Evolutionary conservation across 2,797 vertebrate genomes (phyloP).

Genomic region (Characodon lateralis): DNA sequence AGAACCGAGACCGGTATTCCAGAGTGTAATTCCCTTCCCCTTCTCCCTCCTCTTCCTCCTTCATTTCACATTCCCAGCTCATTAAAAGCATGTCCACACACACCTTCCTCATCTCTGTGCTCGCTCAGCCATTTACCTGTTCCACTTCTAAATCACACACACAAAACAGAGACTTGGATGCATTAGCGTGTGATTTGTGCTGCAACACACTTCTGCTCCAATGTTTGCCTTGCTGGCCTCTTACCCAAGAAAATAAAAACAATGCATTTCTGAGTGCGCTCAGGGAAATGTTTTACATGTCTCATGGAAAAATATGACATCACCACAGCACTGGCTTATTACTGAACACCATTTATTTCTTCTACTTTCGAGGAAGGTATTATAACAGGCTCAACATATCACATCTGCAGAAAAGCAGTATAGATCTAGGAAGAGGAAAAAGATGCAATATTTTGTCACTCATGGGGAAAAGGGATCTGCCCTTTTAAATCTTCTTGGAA

Average conservation of each 20-base stretch:
- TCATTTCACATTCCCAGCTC: conserved; percentile 54
- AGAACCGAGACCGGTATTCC: conserved; percentile 28
- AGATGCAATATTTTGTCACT: conserved; percentile 38
- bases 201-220: conserved; percentile 23
- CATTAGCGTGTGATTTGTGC: background rate
- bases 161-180: background rate
- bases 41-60: background rate
- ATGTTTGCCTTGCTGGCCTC: conserved; percentile 28
- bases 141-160: conserved; percentile 32
- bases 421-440: conserved; percentile 14
- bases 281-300: conserved; percentile 29
- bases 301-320: conserved; percentile 60
- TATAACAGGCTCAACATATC: conserved; percentile 37
- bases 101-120: conserved; percentile 48
- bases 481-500: conserved; percentile 63
- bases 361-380: conserved; percentile 10
- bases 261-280: conserved; percentile 13
- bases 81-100: conserved; percentile 71
- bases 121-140: conserved; percentile 59
- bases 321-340: conserved; percentile 35
- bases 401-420: conserved; percentile 22
- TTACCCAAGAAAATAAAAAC: conserved; percentile 34
- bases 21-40: conserved; percentile 15
- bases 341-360: conserved; percentile 27
- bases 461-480: conserved; percentile 32